Evolutionary conservation across 2,888 invertebrate species (phyloP), one percentile per base, ranked within the genome.

Genomic region (Nomada hirtipes): DNA sequence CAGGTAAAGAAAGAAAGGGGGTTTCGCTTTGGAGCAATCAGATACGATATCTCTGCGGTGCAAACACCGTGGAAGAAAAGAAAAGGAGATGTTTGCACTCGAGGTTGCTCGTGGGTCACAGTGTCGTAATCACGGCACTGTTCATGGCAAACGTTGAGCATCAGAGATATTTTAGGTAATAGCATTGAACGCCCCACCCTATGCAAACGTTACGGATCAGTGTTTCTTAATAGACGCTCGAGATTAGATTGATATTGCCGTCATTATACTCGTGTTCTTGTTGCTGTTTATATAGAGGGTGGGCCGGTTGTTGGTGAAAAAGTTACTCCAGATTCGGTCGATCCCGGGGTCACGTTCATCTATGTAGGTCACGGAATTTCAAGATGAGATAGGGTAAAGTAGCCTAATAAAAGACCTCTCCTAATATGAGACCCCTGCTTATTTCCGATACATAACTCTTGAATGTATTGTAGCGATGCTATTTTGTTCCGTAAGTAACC

Each of bases 201-300:
- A 18, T 26, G 29, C 20, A 26, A 57, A 65, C 52, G 79, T 79
- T n/a, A 70, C 78, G 79, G 78, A 23, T 79, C 79, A 78, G 63
- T 70, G 78, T 77, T 70, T 77, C 78, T 59, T 70, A 77, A 77
- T 79, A 79, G 79, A 70, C 64, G 44, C 44, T 69, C 20, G 26
- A 55, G 64, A 65, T 72, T 64, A 65, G 55, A 10, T 29, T 44
- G 10, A 29, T 50, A 50, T 47, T 67, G 18, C 57, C 36, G 47
- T 23, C 47, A 57, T 73, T 73, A 65, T 57, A 18, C 36, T 23
- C 23, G 50, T 23, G 20, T 11, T n/a, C n/a, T n/a, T 29, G 15
- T 47, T 59, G 55, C 23, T 68, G 42, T 55, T 26, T 44, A n/a
- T 26, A 23, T 18, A 15, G 18, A 57, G 26, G 42, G 26, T 23